Percentiles rank a stretch among this genome's conserved stretches.
phyloP scores from a whole-genome alignment of 2,888 invertebrate species.

The Euplagia quadripunctaria region DNA sequence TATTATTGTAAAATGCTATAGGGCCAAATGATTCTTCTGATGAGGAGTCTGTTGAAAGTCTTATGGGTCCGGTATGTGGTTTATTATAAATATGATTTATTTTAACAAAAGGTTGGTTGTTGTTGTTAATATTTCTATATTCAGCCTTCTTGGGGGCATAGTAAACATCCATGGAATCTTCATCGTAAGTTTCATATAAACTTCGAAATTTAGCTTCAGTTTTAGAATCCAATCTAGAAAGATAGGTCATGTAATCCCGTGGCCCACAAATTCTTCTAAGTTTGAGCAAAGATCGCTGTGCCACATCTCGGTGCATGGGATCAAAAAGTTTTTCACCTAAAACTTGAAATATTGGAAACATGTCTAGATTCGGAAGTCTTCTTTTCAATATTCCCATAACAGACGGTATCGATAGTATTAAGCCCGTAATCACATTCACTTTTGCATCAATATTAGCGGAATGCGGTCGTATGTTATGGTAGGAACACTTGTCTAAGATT shows the following conservation, averaged over 20 bases:
- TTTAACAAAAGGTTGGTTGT: slow-evolving; percentile 71
- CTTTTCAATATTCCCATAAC: slow-evolving; percentile 87
- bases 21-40: slow-evolving; percentile 88
- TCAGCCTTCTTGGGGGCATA: slow-evolving; percentile 76
- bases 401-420: slow-evolving; percentile 89
- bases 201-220: slow-evolving; percentile 85
- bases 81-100: slow-evolving; percentile 75
- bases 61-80: slow-evolving; percentile 65
- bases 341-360: slow-evolving; percentile 84
- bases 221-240: slow-evolving; percentile 77
- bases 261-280: slow-evolving; percentile 90
- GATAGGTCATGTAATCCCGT: slow-evolving; percentile 88
- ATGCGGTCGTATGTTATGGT: slow-evolving; percentile 85
- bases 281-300: slow-evolving; percentile 90
- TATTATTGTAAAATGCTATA: slow-evolving; percentile 73
- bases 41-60: slow-evolving; percentile 79
- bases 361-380: slow-evolving; percentile 80
- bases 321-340: slow-evolving; percentile 87
- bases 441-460: slow-evolving; percentile 84
- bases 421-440: slow-evolving; percentile 88
- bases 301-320: slow-evolving; percentile 89
- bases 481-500: slow-evolving; percentile 89
- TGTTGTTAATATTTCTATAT: slow-evolving; percentile 64
- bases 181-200: slow-evolving; percentile 80
- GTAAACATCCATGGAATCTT: slow-evolving; percentile 82